Percentiles rank a stretch among this genome's conserved stretches.
Conservation (phyloP, 2,797 vertebrate genomes). For the Phrynocephalus guinanensis region DNA sequence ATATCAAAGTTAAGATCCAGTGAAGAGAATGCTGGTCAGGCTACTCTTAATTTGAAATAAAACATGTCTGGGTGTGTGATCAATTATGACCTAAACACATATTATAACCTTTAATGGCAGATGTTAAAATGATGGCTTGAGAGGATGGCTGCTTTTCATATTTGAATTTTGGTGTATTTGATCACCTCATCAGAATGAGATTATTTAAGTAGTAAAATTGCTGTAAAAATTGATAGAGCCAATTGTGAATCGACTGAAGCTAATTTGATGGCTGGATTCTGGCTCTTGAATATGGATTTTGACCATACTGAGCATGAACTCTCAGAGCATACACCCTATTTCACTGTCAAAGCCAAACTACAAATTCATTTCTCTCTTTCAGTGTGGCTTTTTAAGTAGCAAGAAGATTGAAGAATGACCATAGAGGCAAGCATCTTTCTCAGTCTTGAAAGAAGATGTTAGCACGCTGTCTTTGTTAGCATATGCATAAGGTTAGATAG, state of each 20-base stretch:
- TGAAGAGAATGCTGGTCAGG: too few species aligned
- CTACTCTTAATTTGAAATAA: neutral
- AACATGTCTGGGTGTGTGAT: neutral
- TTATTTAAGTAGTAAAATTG: neutral
- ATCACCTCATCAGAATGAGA: neutral
- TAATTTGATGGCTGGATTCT: neutral
- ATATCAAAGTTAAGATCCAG: neutral
- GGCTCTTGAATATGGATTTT: too few species aligned
- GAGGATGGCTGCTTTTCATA: neutral
- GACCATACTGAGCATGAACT: too few species aligned
- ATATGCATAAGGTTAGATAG: slow-evolving; percentile 52
- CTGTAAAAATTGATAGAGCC: neutral
- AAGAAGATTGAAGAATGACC: neutral
- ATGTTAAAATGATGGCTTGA: neutral
- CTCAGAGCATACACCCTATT: neutral
- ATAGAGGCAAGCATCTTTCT: slow-evolving; percentile 19
- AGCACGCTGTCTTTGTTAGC: neutral
- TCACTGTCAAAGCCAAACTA: neutral
- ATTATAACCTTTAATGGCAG: neutral
- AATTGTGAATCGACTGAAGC: neutral
- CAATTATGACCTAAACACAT: neutral
- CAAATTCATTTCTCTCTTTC: neutral
- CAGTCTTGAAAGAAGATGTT: slow-evolving; percentile 19
- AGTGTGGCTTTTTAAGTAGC: neutral
- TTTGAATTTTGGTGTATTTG: neutral